These are phyloP conservation scores for Euplexia lucipara DNA, from an alignment of 2,888 invertebrate species.

Conservation along the genomic window DNA sequence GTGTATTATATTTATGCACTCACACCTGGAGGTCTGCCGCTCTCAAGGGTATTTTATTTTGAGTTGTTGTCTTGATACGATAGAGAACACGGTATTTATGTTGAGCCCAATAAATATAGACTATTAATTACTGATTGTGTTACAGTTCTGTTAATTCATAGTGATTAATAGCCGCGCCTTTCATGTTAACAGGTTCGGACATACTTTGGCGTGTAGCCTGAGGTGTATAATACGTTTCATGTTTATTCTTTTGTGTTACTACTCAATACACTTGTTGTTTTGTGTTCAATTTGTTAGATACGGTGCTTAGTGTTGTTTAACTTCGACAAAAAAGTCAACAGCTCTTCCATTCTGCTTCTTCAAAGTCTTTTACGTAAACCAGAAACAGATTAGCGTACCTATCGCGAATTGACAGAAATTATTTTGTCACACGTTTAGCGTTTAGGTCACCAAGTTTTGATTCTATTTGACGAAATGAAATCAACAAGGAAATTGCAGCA, in stretches of 20 bases:
- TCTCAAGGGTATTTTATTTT: constrained; percentile 84
- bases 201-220: constrained; percentile 47
- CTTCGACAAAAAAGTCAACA: constrained; percentile 37
- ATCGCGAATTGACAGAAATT: constrained; percentile 25
- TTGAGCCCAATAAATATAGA: constrained; percentile 85
- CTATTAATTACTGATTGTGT: constrained; percentile 89
- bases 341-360: constrained; percentile 21
- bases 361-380: constrained; percentile 37
- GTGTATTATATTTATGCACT: constrained; percentile 89
- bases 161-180: constrained; percentile 80
- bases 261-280: constrained; percentile 46
- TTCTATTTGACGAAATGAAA: constrained; percentile 31
- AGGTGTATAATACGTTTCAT: constrained; percentile 42
- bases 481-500: constrained; percentile 27
- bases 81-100: constrained; percentile 87
- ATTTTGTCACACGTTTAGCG: constrained; percentile 37
- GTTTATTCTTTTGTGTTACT: constrained; percentile 53
- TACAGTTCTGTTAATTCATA: constrained; percentile 87
- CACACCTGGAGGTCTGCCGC: constrained; percentile 89
- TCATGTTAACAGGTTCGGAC: constrained; percentile 63
- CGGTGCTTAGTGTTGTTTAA: constrained; percentile 46
- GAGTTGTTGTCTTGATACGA: constrained; percentile 84
- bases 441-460: constrained; percentile 31
- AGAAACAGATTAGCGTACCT: constrained; percentile 33
- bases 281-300: constrained; percentile 33